phyloP scores from a whole-genome alignment of 2,797 vertebrate genomes.

The Natrix natrix region DNA sequence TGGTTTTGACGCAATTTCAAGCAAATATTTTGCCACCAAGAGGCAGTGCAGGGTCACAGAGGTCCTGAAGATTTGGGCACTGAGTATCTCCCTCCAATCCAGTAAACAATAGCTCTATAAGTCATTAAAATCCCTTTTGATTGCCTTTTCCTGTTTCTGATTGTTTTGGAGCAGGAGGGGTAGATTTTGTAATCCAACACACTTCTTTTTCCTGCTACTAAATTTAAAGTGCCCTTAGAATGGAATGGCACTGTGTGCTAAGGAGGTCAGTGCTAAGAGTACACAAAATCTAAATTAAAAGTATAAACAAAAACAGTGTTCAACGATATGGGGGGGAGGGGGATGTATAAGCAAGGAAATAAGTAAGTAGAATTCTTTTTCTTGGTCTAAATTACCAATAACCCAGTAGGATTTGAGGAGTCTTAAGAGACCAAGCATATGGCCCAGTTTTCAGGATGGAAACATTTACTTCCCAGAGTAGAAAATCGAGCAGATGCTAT shows the following conservation, averaged over 20 bases:
- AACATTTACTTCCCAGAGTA: neutral
- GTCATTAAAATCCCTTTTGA: slow-evolving; percentile 83
- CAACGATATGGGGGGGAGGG: neutral
- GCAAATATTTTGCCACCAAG: slow-evolving; percentile 69
- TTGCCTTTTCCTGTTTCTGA: slow-evolving; percentile 88
- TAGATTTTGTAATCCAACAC: slow-evolving; percentile 74
- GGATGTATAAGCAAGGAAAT: neutral
- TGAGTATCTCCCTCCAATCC: slow-evolving; percentile 55
- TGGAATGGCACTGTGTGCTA: slow-evolving; percentile 46
- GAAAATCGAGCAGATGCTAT: neutral
- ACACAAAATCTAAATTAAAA: slow-evolving; percentile 45
- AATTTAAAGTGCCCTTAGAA: slow-evolving; percentile 73
- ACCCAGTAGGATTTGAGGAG: neutral
- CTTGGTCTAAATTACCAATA: neutral
- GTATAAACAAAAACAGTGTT: slow-evolving; percentile 48
- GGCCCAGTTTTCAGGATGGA: neutral
- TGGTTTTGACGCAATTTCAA: slow-evolving; percentile 72
- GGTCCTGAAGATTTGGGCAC: slow-evolving; percentile 57
- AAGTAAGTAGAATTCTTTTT: neutral
- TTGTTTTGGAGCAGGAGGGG: slow-evolving; percentile 78
- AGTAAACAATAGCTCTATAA: slow-evolving; percentile 83
- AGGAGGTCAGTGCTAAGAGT: slow-evolving; percentile 30
- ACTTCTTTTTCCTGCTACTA: slow-evolving; percentile 76
- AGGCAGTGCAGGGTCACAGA: slow-evolving; percentile 68
- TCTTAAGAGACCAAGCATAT: neutral